These are phyloP conservation scores for Drosophila sturtevanti DNA, from an alignment of 1,140 invertebrate species.

Conservation along the genomic window DNA sequence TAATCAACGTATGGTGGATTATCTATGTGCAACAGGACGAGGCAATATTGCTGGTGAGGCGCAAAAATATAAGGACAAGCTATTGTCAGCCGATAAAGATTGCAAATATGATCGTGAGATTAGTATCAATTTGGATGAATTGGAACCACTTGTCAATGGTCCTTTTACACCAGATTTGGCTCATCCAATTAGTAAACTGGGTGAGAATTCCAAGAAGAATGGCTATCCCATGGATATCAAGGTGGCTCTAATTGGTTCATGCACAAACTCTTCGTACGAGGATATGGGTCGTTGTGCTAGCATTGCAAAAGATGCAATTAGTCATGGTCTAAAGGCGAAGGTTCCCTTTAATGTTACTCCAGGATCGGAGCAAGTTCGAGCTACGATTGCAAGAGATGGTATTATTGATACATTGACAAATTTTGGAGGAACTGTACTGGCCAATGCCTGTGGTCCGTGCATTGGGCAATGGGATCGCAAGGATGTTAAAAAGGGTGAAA, in stretches of 20 bases:
- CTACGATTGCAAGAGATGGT: conserved; percentile 99
- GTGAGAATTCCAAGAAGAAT: conserved; percentile 93
- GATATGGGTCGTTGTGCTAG: conserved; percentile 99
- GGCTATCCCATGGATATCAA: conserved; percentile 98
- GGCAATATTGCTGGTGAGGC: conserved; percentile 91
- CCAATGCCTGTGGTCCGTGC: conserved; percentile 99
- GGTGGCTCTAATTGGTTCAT: conserved; percentile 98
- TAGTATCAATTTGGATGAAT: conserved; percentile 89
- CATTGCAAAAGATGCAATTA: conserved; percentile 95
- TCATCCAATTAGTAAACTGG: conserved; percentile 96
- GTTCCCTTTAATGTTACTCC: conserved; percentile 99
- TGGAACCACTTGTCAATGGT: conserved; percentile 99
- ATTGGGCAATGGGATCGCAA: conserved; percentile 99
- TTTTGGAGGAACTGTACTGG: conserved; percentile 90
- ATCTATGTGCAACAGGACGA: conserved; percentile 93
- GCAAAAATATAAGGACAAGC: conserved; percentile 87
- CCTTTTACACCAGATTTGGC: conserved; percentile 99
- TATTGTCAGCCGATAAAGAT: conserved; percentile 93
- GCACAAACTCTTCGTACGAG: conserved; percentile 99
- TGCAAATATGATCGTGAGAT: conserved; percentile 94
- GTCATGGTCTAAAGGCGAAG: conserved; percentile 96
- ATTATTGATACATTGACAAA: conserved; percentile 89
- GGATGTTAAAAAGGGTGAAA: conserved; percentile 99
- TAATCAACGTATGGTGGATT: conserved; percentile 96
- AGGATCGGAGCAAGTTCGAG: conserved; percentile 98